Evolutionary conservation across 2,888 invertebrate species (phyloP).

Genomic region (Chaetogeoica ovagalla): DNA sequence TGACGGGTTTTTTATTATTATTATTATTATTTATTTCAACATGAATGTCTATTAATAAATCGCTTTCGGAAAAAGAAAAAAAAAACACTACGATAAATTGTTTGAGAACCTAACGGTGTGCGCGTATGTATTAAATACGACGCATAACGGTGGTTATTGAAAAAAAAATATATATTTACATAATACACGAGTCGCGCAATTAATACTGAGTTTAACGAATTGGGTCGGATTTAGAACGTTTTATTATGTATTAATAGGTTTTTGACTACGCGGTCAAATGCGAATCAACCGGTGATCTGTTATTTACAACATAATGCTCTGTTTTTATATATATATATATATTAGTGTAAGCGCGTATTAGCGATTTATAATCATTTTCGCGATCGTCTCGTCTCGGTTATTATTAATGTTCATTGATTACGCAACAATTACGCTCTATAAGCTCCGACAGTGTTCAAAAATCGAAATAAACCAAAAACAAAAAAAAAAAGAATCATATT

Average conservation of each 20-base stretch:
- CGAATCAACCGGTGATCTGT: not conserved
- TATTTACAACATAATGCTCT: not conserved
- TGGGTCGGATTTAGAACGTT: not conserved
- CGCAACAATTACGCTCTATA: too few species aligned
- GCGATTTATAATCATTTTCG: too few species aligned
- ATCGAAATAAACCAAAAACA: too few species aligned
- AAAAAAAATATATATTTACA: not conserved
- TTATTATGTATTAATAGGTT: not conserved
- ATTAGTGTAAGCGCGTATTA: too few species aligned
- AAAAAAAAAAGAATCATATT: too few species aligned
- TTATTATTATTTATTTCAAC: not conserved
- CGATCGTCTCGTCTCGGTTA: too few species aligned
- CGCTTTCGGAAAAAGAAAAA: too few species aligned
- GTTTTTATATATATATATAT: too few species aligned
- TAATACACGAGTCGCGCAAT: too few species aligned
- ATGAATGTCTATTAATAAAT: slow-evolving; percentile 3
- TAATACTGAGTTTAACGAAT: not conserved
- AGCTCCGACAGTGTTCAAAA: too few species aligned
- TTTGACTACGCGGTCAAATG: not conserved
- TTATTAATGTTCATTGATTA: too few species aligned
- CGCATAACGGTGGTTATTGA: not conserved
- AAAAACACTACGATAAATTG: not conserved
- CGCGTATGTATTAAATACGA: not conserved
- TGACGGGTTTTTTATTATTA: not conserved
- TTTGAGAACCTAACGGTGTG: not conserved